Evolutionary conservation across 2,113 vertebrate species (phyloP).

Genomic region (Notothenia rossii): DNA sequence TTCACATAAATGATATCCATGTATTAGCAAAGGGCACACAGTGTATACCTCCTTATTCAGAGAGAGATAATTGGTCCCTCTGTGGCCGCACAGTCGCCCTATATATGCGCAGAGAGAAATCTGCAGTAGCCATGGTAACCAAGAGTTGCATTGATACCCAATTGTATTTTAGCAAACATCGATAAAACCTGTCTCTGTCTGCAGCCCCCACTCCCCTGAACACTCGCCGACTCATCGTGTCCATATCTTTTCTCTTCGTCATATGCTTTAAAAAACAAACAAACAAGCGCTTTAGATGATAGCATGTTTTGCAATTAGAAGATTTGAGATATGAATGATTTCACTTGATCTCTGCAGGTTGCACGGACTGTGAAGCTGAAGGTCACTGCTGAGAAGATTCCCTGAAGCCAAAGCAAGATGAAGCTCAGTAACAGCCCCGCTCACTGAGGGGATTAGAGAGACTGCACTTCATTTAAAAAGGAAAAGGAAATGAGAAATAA

Average conservation of each 20-base stretch:
- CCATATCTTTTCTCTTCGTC: conserved; percentile 15
- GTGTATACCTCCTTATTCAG: conserved; percentile 23
- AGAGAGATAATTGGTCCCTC: conserved; percentile 76
- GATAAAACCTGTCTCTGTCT: conserved; percentile 15
- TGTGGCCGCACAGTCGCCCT: conserved; percentile 44
- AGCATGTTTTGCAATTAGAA: neutral
- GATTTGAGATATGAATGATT: conserved; percentile 12
- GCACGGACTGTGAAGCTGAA: conserved; percentile 3
- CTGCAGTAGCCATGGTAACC: conserved; percentile 76
- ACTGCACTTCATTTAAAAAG: neutral
- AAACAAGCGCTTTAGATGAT: neutral
- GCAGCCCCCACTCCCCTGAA: neutral
- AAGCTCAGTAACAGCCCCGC: neutral
- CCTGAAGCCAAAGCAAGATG: neutral
- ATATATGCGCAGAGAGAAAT: conserved; percentile 45
- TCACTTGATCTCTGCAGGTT: conserved; percentile 1
- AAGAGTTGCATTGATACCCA: conserved; percentile 50
- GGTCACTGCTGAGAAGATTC: conserved; percentile 9
- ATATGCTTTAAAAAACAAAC: neutral
- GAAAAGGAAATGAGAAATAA: neutral
- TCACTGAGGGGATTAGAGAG: conserved; percentile 18
- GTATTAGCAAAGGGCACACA: neutral
- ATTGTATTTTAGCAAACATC: conserved; percentile 63
- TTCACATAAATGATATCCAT: conserved; percentile 19
- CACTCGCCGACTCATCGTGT: conserved; percentile 1